Percentiles rank a stretch among this genome's conserved stretches.
phyloP scores from a whole-genome alignment of 1,140 invertebrate species.

The Leguminivora glycinivorella region DNA sequence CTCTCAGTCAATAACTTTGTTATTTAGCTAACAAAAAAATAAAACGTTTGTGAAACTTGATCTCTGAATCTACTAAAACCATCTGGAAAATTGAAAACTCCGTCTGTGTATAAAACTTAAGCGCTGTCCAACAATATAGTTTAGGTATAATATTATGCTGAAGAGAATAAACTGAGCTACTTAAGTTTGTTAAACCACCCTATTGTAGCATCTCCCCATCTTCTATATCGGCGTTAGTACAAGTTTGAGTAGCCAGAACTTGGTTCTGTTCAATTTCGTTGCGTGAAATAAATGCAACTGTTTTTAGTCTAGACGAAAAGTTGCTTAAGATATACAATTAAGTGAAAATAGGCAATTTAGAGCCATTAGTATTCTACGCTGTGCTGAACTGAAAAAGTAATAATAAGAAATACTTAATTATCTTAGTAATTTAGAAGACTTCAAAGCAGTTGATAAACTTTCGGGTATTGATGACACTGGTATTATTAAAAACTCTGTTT shows the following conservation, averaged over 20 bases:
- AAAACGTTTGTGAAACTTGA: background rate
- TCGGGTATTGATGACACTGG: no score
- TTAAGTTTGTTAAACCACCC: conserved; percentile 2
- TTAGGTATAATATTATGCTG: conserved; percentile 1
- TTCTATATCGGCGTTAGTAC: conserved; percentile 1
- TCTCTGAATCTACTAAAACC: conserved; percentile 6
- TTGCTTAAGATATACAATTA: background rate
- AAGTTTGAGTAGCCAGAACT: conserved; percentile 1
- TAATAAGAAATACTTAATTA: no score
- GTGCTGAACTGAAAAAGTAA: no score
- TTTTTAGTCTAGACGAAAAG: background rate
- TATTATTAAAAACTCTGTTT: no score
- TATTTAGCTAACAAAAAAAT: background rate
- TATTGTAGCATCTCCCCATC: background rate
- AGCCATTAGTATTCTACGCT: background rate
- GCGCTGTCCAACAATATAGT: conserved; percentile 2
- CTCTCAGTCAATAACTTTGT: background rate
- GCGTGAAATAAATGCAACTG: background rate
- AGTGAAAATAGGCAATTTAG: background rate
- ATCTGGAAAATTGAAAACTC: conserved; percentile 12
- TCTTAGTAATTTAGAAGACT: no score
- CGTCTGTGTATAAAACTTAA: conserved; percentile 6
- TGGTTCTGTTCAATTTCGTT: background rate
- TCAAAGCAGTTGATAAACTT: no score
- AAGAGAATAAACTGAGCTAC: conserved; percentile 9